A percentile compares a stretch with the other conserved stretches of the same genome.
Evolutionary conservation across 2,113 vertebrate species (phyloP).

Genomic region (Oceanodroma tethys): DNA sequence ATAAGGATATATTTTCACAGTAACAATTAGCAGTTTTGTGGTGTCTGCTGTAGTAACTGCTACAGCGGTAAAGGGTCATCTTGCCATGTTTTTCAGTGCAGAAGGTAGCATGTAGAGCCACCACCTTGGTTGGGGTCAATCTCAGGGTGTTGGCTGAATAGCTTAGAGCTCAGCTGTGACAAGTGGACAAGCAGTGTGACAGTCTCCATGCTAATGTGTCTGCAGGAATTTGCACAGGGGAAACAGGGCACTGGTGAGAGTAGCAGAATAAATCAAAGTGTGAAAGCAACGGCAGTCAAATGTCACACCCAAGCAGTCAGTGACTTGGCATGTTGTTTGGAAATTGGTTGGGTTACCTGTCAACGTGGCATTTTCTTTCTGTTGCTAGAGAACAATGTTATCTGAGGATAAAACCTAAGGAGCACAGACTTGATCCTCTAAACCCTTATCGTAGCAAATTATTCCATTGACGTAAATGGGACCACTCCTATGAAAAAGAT

Average conservation of each 20-base stretch:
- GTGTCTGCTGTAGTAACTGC: background rate
- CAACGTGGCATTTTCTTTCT: background rate
- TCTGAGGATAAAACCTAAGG: background rate
- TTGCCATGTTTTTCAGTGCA: background rate
- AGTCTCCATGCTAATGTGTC: background rate
- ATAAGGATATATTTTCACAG: background rate
- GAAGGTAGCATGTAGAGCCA: background rate
- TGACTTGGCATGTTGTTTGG: background rate
- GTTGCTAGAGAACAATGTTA: background rate
- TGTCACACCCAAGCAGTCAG: background rate
- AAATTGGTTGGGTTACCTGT: slow-evolving; percentile 3
- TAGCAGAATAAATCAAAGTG: background rate
- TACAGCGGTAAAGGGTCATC: background rate
- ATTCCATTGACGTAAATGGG: background rate
- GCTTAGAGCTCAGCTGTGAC: background rate
- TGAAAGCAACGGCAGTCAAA: background rate
- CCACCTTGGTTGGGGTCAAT: background rate
- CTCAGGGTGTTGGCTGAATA: background rate
- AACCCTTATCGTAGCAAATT: background rate
- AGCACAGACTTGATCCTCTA: background rate
- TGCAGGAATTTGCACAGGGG: background rate
- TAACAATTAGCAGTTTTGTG: background rate
- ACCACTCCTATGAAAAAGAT: background rate
- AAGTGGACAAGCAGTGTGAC: background rate
- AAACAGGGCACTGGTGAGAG: background rate